A percentile compares a stretch with the other conserved stretches of the same genome.
phyloP scores from a whole-genome alignment of 2,888 invertebrate species.

The Drosophila rubida region DNA sequence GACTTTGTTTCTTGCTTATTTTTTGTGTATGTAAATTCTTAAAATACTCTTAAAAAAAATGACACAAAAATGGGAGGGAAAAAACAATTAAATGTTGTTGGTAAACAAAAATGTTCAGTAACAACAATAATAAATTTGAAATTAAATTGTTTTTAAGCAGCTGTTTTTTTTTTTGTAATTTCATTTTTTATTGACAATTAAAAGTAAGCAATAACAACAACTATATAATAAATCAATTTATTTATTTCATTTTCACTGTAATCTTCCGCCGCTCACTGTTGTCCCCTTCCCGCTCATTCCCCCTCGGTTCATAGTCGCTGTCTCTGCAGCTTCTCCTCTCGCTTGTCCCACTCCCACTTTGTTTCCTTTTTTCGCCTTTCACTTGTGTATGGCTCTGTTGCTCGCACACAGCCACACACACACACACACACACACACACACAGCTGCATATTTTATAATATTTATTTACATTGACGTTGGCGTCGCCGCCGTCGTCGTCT shows the following conservation, averaged over 20 bases:
- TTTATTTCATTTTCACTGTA: conserved; percentile 67
- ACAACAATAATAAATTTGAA: conserved; percentile 17
- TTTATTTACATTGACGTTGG: conserved; percentile 67
- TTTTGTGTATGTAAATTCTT: not conserved
- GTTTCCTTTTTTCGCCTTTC: conserved; percentile 68
- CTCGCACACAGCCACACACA: conserved; percentile 35
- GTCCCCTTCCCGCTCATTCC: not conserved
- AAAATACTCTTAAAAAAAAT: not conserved
- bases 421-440: conserved; percentile 29
- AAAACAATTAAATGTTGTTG: conserved; percentile 8
- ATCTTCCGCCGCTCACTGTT: conserved; percentile 28
- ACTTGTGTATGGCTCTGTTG: conserved; percentile 70
- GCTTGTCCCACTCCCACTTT: conserved; percentile 42
- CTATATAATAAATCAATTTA: conserved; percentile 66
- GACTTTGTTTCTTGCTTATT: conserved; percentile 14
- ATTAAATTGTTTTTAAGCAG: conserved; percentile 36
- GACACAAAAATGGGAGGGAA: conserved; percentile 1
- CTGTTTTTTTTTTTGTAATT: conserved; percentile 27
- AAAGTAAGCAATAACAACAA: conserved; percentile 34
- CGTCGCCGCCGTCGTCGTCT: conserved; percentile 30
- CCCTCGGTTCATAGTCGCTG: not conserved
- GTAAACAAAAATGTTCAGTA: not conserved
- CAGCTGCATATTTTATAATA: conserved; percentile 70
- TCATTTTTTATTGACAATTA: conserved; percentile 57
- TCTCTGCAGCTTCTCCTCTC: conserved; percentile 25